Conservation (phyloP, 2,113 vertebrate genomes). For the Sminthopsis crassicaudata region DNA sequence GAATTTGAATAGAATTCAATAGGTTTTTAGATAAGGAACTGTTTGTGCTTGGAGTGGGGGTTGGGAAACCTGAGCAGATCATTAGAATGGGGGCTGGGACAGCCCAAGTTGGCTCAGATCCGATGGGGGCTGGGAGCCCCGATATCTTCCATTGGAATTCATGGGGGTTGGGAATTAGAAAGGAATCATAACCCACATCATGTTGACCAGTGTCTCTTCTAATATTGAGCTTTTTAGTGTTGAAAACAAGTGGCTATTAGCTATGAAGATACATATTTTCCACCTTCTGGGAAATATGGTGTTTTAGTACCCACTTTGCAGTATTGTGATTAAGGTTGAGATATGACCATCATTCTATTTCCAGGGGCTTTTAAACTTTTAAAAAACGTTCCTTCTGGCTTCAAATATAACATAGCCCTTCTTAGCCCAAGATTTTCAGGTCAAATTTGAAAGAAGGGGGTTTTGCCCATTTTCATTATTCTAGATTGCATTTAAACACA, state of each 20-base stretch:
- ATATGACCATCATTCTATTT: slow-evolving; percentile 21
- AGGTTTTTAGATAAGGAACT: no score
- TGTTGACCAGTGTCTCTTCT: slow-evolving; percentile 32
- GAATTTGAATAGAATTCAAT: no score
- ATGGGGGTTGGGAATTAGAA: no score
- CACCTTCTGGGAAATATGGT: neutral
- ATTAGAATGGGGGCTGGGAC: no score
- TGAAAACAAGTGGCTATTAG: slow-evolving; percentile 37
- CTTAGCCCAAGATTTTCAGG: slow-evolving; percentile 38
- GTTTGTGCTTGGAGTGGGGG: no score
- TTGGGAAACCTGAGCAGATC: no score
- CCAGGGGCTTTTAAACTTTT: slow-evolving; percentile 26
- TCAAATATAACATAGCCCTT: slow-evolving; percentile 30
- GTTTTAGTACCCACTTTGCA: slow-evolving; percentile 35
- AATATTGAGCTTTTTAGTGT: slow-evolving; percentile 27
- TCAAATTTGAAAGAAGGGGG: slow-evolving; percentile 46
- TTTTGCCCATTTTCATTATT: slow-evolving; percentile 16
- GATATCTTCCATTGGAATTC: no score
- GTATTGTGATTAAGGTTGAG: slow-evolving; percentile 53
- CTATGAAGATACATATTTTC: slow-evolving; percentile 12
- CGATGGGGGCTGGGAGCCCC: no score
- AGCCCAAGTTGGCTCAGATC: no score
- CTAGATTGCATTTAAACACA: slow-evolving; percentile 34
- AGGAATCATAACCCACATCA: no score
- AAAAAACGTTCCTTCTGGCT: slow-evolving; percentile 24